phyloP scores from a whole-genome alignment of 1,140 invertebrate species.

The Schlechtendalia chinensis region DNA sequence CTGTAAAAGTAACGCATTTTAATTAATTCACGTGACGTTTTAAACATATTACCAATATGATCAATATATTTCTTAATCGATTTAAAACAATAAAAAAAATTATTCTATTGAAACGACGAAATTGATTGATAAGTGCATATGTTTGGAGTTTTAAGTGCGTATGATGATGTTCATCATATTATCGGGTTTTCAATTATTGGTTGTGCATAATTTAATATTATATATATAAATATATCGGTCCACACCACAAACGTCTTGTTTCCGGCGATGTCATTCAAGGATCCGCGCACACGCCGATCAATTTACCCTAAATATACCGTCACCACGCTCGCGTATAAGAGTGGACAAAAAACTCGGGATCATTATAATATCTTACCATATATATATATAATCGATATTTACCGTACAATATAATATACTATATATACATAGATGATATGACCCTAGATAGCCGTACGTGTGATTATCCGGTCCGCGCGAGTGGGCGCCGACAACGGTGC shows the following conservation, averaged over 20 bases:
- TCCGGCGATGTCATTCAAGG: constrained; percentile 27
- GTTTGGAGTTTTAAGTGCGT: too few relatives aligned
- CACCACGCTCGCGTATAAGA: neutral
- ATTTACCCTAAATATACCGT: constrained; percentile 28
- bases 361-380: neutral
- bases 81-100: too few relatives aligned
- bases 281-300: neutral
- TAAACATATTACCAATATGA: too few relatives aligned
- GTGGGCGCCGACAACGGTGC: neutral
- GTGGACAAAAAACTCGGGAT: neutral
- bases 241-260: neutral
- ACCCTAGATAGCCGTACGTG: constrained; percentile 22
- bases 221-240: neutral
- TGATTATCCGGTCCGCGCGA: constrained; percentile 13
- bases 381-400: neutral
- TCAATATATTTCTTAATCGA: too few relatives aligned
- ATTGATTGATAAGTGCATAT: too few relatives aligned
- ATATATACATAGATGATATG: neutral
- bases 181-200: neutral
- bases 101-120: too few relatives aligned
- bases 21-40: too few relatives aligned
- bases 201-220: neutral
- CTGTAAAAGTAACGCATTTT: too few relatives aligned
- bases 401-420: neutral
- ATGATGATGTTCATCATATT: too few relatives aligned